Evolutionary conservation across 2,888 invertebrate genomes (phyloP).

Genomic region (Bombylius major): DNA sequence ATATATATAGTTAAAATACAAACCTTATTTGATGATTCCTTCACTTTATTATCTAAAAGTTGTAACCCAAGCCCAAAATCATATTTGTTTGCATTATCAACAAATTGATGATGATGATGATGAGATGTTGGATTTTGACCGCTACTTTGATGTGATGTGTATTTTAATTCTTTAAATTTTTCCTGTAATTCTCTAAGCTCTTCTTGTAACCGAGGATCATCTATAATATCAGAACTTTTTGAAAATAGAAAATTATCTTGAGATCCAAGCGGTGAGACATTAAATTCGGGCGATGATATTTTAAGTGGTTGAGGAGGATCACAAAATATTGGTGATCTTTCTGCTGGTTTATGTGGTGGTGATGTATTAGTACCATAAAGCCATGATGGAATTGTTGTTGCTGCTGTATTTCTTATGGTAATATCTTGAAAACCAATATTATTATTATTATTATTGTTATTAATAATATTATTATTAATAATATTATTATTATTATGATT

Average conservation of each 20-base stretch:
- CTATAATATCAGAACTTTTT: slow-evolving; percentile 4
- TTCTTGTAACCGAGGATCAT: slow-evolving; percentile 3
- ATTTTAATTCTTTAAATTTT: slow-evolving; percentile 1
- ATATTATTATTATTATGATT: too few species aligned
- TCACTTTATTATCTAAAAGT: slow-evolving; percentile 10
- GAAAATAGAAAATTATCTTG: slow-evolving; percentile 10
- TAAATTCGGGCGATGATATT: slow-evolving; percentile 6
- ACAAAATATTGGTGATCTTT: slow-evolving; percentile 6
- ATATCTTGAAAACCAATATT: background rate
- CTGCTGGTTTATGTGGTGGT: slow-evolving; percentile 5
- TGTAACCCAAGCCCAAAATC: slow-evolving; percentile 9
- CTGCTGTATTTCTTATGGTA: background rate
- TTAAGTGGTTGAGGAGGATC: background rate
- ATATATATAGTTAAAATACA: background rate
- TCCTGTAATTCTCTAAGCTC: slow-evolving; percentile 3
- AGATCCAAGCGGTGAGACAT: slow-evolving; percentile 1
- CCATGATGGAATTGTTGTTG: slow-evolving; percentile 3
- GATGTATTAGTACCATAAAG: slow-evolving; percentile 7
- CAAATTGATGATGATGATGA: background rate
- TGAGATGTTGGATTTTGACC: background rate
- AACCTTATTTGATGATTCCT: slow-evolving; percentile 9
- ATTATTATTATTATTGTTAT: too few species aligned
- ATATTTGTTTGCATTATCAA: slow-evolving; percentile 6
- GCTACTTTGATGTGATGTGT: background rate
- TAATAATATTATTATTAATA: too few species aligned